Evolutionary conservation across 2,113 vertebrate species (phyloP).

Genomic region (Elgaria multicarinata): DNA sequence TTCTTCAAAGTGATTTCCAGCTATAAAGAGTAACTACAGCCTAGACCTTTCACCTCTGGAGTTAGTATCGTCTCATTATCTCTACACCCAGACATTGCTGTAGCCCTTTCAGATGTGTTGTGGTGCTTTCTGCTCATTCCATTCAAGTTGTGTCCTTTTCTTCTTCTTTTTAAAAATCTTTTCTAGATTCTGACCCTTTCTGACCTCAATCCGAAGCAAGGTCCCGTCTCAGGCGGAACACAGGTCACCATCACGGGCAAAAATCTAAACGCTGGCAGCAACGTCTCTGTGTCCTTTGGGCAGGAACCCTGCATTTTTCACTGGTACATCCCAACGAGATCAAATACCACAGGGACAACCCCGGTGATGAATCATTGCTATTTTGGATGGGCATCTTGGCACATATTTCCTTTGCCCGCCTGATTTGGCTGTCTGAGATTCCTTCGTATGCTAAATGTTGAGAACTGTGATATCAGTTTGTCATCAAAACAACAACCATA

Average conservation of each 20-base stretch:
- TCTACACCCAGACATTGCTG: not conserved
- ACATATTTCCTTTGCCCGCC: too few relatives aligned
- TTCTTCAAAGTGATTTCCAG: not conserved
- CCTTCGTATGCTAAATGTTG: not conserved
- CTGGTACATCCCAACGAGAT: constrained; percentile 75
- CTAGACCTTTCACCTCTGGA: too few relatives aligned
- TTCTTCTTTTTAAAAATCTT: constrained; percentile 19
- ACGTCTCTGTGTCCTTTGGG: constrained; percentile 93
- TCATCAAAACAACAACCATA: not conserved
- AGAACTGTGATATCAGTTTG: not conserved
- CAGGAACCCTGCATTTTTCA: constrained; percentile 92
- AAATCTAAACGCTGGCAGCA: constrained; percentile 95
- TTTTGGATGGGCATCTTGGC: not conserved
- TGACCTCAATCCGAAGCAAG: constrained; percentile 87
- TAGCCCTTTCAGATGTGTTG: not conserved
- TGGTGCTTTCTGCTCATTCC: not conserved
- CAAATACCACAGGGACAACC: too few relatives aligned
- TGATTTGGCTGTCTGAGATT: not conserved
- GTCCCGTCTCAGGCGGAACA: constrained; percentile 94
- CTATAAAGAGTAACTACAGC: not conserved
- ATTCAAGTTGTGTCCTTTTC: not conserved
- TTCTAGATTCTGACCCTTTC: constrained; percentile 87
- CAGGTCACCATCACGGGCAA: constrained; percentile 94
- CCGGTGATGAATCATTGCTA: not conserved
- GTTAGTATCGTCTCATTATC: not conserved